Conservation (phyloP, 2,113 vertebrate genomes). For the Phalacrocorax carbo region DNA sequence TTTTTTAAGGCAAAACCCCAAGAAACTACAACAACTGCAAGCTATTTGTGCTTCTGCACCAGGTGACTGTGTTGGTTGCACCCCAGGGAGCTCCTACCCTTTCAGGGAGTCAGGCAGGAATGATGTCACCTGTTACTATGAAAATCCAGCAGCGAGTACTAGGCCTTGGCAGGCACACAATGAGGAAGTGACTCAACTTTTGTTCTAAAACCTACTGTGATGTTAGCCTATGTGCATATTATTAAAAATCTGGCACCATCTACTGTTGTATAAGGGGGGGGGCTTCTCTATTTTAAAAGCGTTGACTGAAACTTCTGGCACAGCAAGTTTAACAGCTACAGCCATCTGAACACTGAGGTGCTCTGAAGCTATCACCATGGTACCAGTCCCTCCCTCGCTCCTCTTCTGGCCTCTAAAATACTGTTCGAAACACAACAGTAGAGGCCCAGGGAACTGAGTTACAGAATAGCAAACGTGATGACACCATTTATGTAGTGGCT, state of each 20-base stretch:
- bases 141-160: not conserved
- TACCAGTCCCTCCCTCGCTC: not conserved
- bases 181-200: slow-evolving; percentile 4
- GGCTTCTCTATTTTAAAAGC: not conserved
- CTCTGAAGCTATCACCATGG: not conserved
- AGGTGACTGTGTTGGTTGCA: not conserved
- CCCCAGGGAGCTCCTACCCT: not conserved
- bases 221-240: not conserved
- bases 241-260: not conserved
- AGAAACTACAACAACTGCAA: not conserved
- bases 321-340: not conserved
- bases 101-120: not conserved
- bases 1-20: not conserved
- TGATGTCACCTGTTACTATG: not conserved
- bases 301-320: not conserved
- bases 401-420: not conserved
- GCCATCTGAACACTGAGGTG: not conserved
- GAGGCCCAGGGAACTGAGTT: rapidly evolving
- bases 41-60: not conserved
- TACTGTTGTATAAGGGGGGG: not conserved
- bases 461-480: rapidly evolving
- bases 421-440: rapidly evolving
- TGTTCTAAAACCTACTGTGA: not conserved
- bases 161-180: not conserved
- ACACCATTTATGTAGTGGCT: not conserved